Evolutionary conservation across 2,888 invertebrate genomes (phyloP).

Genomic region (Eupithecia centaureata): DNA sequence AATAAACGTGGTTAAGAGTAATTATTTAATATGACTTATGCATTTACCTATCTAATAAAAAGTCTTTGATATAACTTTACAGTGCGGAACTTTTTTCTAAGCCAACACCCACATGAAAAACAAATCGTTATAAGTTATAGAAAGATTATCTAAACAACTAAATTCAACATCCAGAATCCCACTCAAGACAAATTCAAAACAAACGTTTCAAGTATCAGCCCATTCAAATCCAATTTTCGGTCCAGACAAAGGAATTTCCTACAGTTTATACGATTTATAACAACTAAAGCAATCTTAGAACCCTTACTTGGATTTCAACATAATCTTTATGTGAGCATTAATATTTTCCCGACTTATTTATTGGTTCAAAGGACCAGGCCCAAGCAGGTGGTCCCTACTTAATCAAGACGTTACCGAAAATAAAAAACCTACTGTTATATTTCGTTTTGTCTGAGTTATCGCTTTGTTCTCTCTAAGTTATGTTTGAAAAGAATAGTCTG

Average conservation of each 20-base stretch:
- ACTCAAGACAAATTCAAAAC: conserved; percentile 36
- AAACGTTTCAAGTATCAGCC: conserved; percentile 37
- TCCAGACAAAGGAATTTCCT: conserved; percentile 59
- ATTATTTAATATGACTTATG: too few species aligned
- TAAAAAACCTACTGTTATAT: conserved; percentile 72
- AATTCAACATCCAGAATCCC: conserved; percentile 20
- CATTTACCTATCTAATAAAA: too few species aligned
- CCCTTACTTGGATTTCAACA: conserved; percentile 71
- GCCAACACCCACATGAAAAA: background rate
- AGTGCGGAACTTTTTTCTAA: background rate
- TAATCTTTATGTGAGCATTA: conserved; percentile 78
- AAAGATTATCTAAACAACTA: conserved; percentile 11
- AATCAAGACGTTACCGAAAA: conserved; percentile 83
- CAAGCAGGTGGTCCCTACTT: conserved; percentile 82
- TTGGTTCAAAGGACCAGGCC: conserved; percentile 67
- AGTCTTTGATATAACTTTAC: too few species aligned
- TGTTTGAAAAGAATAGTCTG: conserved; percentile 59
- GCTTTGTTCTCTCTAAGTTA: conserved; percentile 73
- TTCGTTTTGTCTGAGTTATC: conserved; percentile 78
- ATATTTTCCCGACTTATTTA: conserved; percentile 78
- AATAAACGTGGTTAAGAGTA: too few species aligned
- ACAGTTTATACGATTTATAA: conserved; percentile 64
- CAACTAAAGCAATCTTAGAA: conserved; percentile 63
- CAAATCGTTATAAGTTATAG: background rate
- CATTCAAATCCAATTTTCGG: conserved; percentile 46